These are phyloP conservation scores for Brachynemurus nebulosus DNA, from an alignment of 2,888 invertebrate genomes.

Conservation along the genomic window DNA sequence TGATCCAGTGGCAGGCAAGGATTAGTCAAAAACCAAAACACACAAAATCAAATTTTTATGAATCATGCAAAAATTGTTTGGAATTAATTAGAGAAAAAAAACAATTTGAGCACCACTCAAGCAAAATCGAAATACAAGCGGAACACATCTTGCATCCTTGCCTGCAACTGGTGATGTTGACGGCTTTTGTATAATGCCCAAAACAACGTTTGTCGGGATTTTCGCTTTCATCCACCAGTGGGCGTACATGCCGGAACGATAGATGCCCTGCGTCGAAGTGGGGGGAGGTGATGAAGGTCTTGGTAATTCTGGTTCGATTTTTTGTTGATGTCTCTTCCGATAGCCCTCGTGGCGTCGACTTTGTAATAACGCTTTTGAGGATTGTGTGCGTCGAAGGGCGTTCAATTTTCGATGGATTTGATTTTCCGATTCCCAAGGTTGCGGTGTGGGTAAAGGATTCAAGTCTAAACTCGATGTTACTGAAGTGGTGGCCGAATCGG, in stretches of 20 bases:
- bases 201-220: conserved; percentile 48
- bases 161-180: conserved; percentile 26
- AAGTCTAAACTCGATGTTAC: conserved; percentile 36
- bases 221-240: conserved; percentile 90
- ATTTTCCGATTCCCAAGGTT: conserved; percentile 32
- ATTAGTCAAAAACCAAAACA: conserved; percentile 20
- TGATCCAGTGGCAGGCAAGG: conserved; percentile 27
- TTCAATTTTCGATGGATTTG: conserved; percentile 36
- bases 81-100: not conserved
- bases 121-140: not conserved
- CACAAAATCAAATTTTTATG: conserved; percentile 2
- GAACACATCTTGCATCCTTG: too few relatives aligned
- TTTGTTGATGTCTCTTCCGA: too few relatives aligned
- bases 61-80: not conserved
- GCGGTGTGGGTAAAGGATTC: conserved; percentile 29
- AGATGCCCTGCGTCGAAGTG: conserved; percentile 39
- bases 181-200: conserved; percentile 27
- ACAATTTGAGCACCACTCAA: not conserved
- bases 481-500: conserved; percentile 36
- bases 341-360: too few relatives aligned
- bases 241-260: conserved; percentile 73
- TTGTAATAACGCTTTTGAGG: conserved; percentile 26
- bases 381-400: conserved; percentile 21
- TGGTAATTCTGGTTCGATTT: conserved; percentile 25
- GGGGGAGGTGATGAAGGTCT: conserved; percentile 17